Base-by-base conservation (phyloP, 2,888 invertebrate species). In the Coenonympha arcania region DNA sequence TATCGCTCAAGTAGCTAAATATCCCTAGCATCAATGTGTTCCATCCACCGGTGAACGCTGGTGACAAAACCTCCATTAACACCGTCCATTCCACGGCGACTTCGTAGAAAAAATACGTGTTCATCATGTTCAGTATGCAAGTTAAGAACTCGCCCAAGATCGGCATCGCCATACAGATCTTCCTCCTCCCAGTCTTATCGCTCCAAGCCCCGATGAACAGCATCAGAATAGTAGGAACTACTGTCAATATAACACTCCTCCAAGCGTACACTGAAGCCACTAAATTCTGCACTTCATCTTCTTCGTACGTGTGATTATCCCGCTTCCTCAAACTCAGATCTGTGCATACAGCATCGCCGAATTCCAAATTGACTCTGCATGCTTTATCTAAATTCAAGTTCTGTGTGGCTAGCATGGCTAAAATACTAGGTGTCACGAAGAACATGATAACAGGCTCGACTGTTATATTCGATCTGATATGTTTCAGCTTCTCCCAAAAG, bases 371-470 rank as follows among this genome's bases (percentile, higher is more conserved):
- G 0, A 95, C 94, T 15, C 94, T 81, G 64, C 95, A 95, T 0
- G 94, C 94, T 77, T 95, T 95, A 66, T 94, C 94, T 59, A 95
- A 80, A 74, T 93, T 93, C 15, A 95, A 75, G 73, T 95, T 95
- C 76, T 94, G 94, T 3, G 93, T 93, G 2, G 94, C 94, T 48
- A 95, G 71, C 54, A 90, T 89, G 0, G 92, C 90, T n/a, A 90
- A 64, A 1, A 87, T 86, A 56, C 88, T 88, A 2, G 91, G 90
- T 57, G 91, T 78, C 0, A 91, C 88, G 62, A 89, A 91, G 48
- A 88, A 89, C 1, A 89, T 87, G 40, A 91, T 65, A 52, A 90
- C 88, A 1, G 91, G 91, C 65, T 91, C 91, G 3, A 91, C 88
- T 0, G 91, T 91, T 42, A 91, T 88, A 59, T 90, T 90, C 9